phyloP scores from a whole-genome alignment of 2,888 invertebrate genomes.

The Tridacna gigas region DNA sequence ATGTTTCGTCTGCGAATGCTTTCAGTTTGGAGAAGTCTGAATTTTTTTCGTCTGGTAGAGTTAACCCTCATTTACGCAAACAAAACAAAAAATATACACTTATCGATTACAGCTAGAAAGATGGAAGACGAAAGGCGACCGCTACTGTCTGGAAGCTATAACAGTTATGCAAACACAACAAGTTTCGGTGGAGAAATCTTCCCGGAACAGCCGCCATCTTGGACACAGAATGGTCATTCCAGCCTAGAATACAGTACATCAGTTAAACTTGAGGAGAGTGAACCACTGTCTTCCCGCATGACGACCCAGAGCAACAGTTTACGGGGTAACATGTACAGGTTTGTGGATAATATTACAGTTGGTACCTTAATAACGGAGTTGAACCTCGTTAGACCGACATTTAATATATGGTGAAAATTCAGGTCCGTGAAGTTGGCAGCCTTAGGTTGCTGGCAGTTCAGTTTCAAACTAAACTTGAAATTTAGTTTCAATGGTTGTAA shows the following conservation, averaged over 20 bases:
- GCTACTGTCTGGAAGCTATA: not conserved
- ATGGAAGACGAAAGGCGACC: constrained; percentile 5
- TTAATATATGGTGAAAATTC: too few relatives aligned
- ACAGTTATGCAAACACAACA: not conserved
- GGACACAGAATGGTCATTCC: not conserved
- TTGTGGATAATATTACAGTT: not conserved
- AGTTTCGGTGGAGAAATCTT: not conserved
- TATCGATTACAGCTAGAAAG: not conserved
- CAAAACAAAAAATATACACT: not conserved
- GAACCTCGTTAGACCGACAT: too few relatives aligned
- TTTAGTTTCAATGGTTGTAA: too few relatives aligned
- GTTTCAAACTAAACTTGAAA: too few relatives aligned
- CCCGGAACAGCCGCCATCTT: too few relatives aligned
- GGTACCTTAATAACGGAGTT: too few relatives aligned
- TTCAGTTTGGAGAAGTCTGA: not conserved
- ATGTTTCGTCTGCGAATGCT: not conserved
- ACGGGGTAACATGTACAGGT: not conserved
- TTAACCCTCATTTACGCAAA: not conserved
- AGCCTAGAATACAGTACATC: not conserved
- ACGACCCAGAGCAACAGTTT: not conserved
- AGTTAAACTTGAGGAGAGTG: not conserved
- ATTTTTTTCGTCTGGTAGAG: not conserved
- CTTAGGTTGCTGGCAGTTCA: too few relatives aligned
- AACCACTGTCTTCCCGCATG: too few relatives aligned
- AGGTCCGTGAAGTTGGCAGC: too few relatives aligned